These are phyloP conservation scores for Aselliscus stoliczkanus DNA, from an alignment of 2,797 vertebrate genomes.

Conservation along the genomic window DNA sequence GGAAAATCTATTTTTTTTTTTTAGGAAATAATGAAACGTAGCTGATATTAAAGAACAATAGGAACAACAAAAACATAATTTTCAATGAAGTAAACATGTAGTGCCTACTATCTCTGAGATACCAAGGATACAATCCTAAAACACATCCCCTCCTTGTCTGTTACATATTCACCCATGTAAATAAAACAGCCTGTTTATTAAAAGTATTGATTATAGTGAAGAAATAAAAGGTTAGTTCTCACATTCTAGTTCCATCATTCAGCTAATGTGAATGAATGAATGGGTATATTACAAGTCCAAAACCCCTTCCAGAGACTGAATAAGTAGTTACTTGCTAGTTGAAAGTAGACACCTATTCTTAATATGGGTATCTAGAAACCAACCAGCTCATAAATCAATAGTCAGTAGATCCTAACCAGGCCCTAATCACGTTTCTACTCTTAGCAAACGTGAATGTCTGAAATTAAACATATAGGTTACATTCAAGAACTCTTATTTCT, in stretches of 20 bases:
- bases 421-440: neutral
- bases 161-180: neutral
- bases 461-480: neutral
- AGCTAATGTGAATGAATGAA: neutral
- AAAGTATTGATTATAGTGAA: neutral
- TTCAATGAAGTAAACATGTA: neutral
- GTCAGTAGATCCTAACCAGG: neutral
- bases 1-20: neutral
- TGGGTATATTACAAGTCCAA: neutral
- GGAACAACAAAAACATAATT: neutral
- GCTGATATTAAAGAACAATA: neutral
- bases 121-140: neutral
- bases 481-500: neutral
- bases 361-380: neutral
- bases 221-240: neutral
- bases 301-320: neutral
- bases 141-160: neutral
- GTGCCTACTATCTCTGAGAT: neutral
- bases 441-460: neutral
- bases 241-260: neutral
- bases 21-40: neutral
- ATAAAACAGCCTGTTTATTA: neutral
- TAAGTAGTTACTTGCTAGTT: neutral
- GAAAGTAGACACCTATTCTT: neutral
- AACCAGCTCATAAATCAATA: neutral